A percentile compares a stretch with the other conserved stretches of the same genome.
Conservation (phyloP, 1,140 invertebrate species). For the Eurosta solidaginis region DNA sequence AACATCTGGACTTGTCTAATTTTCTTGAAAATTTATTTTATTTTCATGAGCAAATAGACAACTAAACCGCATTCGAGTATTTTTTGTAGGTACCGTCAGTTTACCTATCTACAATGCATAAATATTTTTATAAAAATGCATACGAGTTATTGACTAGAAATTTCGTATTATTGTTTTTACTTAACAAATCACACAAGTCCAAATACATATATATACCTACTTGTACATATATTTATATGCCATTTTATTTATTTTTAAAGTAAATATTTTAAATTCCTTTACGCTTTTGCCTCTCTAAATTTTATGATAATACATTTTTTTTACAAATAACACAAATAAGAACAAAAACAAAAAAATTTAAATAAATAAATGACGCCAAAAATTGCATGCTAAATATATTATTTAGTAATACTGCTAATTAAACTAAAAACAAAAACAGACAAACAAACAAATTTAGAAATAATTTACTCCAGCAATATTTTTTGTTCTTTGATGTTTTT, state of each 20-base stretch:
- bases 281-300: too few species aligned
- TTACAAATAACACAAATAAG: too few species aligned
- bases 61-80: background rate
- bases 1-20: background rate
- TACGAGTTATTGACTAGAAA: constrained; percentile 6
- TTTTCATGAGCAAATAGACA: background rate
- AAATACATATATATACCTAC: background rate
- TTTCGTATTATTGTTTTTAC: constrained; percentile 6
- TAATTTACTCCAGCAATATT: background rate
- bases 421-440: background rate
- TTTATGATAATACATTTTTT: too few species aligned
- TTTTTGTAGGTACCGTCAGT: background rate
- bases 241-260: background rate
- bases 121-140: background rate
- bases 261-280: background rate
- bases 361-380: too few species aligned
- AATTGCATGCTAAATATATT: background rate
- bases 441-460: background rate
- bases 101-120: background rate
- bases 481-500: background rate
- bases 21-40: background rate
- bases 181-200: background rate
- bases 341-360: too few species aligned
- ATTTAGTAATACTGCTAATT: constrained; percentile 14
- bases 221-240: background rate